phyloP scores from a whole-genome alignment of 2,888 invertebrate genomes.

The Apamea anceps region DNA sequence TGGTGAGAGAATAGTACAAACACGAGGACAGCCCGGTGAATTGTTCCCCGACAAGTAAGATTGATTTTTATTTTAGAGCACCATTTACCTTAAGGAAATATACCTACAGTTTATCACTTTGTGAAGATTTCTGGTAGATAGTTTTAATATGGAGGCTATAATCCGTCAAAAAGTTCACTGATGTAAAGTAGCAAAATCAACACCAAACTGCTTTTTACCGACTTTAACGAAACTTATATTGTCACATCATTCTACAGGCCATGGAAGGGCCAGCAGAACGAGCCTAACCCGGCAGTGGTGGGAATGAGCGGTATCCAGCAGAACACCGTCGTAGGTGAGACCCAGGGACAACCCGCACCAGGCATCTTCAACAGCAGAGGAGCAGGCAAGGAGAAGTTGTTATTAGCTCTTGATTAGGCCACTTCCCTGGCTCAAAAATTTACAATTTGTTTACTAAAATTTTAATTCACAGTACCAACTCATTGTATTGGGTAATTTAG shows the following conservation, averaged over 20 bases:
- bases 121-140: background rate
- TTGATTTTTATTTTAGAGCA: background rate
- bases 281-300: constrained; percentile 86
- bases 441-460: background rate
- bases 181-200: background rate
- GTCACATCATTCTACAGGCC: constrained; percentile 73
- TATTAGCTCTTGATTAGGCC: constrained; percentile 55
- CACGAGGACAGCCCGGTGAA: constrained; percentile 87
- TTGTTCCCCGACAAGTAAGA: constrained; percentile 88
- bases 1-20: constrained; percentile 87
- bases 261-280: constrained; percentile 88
- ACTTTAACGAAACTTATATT: background rate
- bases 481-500: constrained; percentile 12
- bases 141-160: background rate
- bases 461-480: constrained; percentile 7
- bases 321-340: constrained; percentile 81
- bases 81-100: background rate
- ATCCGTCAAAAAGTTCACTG: background rate
- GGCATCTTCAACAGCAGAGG: constrained; percentile 87
- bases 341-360: constrained; percentile 83
- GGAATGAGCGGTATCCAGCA: constrained; percentile 85
- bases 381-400: constrained; percentile 84
- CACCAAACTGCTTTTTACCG: background rate
- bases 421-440: constrained; percentile 9
- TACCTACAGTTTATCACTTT: background rate